Evolutionary conservation across 2,888 invertebrate genomes (phyloP).

Genomic region (Euspilapteryx auroguttella): DNA sequence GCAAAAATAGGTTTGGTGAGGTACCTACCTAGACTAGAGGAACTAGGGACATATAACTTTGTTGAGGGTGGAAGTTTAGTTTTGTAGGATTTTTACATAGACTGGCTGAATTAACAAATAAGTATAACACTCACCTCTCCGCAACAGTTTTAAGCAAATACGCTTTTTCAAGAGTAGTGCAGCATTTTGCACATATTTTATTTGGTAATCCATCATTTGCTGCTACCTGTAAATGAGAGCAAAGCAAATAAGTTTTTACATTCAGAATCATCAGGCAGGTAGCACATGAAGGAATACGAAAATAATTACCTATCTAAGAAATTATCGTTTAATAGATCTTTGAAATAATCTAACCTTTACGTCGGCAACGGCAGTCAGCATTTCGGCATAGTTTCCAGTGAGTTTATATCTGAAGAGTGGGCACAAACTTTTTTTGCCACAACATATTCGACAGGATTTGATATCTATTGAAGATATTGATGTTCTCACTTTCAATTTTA

Average conservation of each 20-base stretch:
- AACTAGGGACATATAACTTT: too few relatives aligned
- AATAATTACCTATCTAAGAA: not conserved
- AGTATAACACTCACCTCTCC: too few relatives aligned
- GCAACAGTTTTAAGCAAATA: conserved; percentile 48
- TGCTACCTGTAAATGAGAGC: conserved; percentile 22
- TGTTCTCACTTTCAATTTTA: not conserved
- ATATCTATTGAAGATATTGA: conserved; percentile 16
- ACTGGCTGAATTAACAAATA: too few relatives aligned
- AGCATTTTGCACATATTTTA: conserved; percentile 46
- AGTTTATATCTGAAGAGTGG: conserved; percentile 48
- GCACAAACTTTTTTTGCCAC: too few relatives aligned
- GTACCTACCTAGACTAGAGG: too few relatives aligned
- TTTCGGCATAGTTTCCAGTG: conserved; percentile 54
- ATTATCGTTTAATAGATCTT: conserved; percentile 2
- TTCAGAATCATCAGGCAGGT: not conserved
- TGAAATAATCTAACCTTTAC: conserved; percentile 44
- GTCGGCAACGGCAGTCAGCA: conserved; percentile 51
- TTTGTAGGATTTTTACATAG: too few relatives aligned
- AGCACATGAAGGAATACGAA: too few relatives aligned
- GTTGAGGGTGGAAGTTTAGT: too few relatives aligned
- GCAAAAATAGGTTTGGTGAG: too few relatives aligned
- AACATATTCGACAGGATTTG: conserved; percentile 48
- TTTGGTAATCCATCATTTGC: conserved; percentile 50
- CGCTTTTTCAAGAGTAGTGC: conserved; percentile 43
- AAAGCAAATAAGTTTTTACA: not conserved